Evolutionary conservation across 92 coral and sea anemone species (phyloP).

Genomic region (Micromussa lordhowensis): DNA sequence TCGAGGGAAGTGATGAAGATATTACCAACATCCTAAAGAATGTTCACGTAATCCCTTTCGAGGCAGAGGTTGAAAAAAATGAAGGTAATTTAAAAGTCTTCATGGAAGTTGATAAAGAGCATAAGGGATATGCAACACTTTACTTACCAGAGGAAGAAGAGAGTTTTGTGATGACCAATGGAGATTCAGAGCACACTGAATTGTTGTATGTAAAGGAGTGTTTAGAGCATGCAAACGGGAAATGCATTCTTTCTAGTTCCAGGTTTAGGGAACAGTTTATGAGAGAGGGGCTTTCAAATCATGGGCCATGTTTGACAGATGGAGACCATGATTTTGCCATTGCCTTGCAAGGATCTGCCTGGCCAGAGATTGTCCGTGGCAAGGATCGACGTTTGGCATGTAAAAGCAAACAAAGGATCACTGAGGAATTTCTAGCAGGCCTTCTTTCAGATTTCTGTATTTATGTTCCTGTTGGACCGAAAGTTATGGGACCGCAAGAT

Average conservation of each 20-base stretch:
- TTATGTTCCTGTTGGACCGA: conserved; percentile 50
- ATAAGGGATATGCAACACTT: conserved; percentile 8
- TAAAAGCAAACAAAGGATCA: not conserved
- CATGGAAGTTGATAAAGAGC: conserved; percentile 7
- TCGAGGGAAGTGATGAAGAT: conserved; percentile 49
- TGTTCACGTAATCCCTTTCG: conserved; percentile 19
- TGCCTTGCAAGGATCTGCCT: conserved; percentile 16
- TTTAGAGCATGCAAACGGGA: conserved; percentile 9
- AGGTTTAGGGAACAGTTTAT: conserved; percentile 36
- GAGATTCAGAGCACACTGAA: conserved; percentile 15
- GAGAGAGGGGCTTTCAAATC: not conserved
- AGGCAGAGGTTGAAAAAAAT: not conserved
- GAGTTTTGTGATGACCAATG: conserved; percentile 8
- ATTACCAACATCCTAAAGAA: conserved; percentile 21
- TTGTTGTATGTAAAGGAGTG: not conserved
- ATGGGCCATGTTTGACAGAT: conserved; percentile 34
- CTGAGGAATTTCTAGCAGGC: conserved; percentile 10
- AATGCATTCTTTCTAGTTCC: not conserved
- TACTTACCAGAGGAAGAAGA: conserved; percentile 13
- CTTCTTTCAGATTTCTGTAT: conserved; percentile 23
- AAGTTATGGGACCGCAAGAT: not conserved
- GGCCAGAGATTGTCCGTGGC: conserved; percentile 24
- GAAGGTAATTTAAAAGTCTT: not conserved
- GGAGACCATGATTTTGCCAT: conserved; percentile 13
- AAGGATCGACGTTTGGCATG: too few species aligned